These are phyloP conservation scores for Conopomorpha cramerella DNA, from an alignment of 1,140 invertebrate genomes.

Conservation along the genomic window DNA sequence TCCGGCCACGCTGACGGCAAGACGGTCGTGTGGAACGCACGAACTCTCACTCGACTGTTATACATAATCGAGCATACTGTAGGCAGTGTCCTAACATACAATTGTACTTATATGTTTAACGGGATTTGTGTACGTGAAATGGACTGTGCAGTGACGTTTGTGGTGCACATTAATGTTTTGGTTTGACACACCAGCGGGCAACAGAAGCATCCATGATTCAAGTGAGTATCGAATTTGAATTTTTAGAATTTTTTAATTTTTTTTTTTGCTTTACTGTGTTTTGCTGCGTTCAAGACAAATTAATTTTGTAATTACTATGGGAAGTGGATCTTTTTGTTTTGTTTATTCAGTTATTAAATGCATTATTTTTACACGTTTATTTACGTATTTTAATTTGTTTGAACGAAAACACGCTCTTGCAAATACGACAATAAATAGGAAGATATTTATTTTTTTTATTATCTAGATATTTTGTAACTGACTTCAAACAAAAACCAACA, in stretches of 20 bases:
- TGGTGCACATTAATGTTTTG: slow-evolving; percentile 36
- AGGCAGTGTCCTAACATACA: slow-evolving; percentile 4
- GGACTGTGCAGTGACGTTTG: slow-evolving; percentile 37
- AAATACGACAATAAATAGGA: no score
- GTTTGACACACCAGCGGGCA: slow-evolving; percentile 21
- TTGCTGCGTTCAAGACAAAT: no score
- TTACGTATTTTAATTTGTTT: no score
- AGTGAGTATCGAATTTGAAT: slow-evolving; percentile 22
- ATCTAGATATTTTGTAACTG: no score
- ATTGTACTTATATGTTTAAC: slow-evolving; percentile 17
- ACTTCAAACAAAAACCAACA: no score
- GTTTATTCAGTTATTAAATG: no score
- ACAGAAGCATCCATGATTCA: slow-evolving; percentile 50
- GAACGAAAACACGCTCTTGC: no score
- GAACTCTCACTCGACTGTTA: not conserved
- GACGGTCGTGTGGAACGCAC: slow-evolving; percentile 33
- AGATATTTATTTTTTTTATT: no score
- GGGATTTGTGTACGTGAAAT: slow-evolving; percentile 36
- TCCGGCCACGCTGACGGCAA: slow-evolving; percentile 36
- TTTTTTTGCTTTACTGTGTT: no score
- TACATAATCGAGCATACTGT: not conserved
- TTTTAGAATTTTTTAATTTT: not conserved
- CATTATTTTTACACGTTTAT: no score
- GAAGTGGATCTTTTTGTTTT: no score
- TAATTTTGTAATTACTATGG: no score